Base-by-base conservation (phyloP, 2,113 vertebrate species). In the Zapornia atra region DNA sequence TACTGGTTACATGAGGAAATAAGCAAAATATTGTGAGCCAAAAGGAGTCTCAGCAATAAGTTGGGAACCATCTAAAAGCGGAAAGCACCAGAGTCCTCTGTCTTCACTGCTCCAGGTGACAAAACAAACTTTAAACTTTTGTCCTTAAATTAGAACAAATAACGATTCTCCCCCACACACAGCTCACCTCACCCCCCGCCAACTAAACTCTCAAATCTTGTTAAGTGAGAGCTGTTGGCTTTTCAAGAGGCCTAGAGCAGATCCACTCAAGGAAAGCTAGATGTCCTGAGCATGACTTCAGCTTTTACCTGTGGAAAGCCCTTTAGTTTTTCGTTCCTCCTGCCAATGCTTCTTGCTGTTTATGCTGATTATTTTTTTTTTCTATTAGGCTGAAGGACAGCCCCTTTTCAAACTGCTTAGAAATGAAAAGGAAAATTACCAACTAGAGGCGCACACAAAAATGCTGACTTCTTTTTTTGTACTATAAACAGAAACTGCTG, bases 1-100 rank as follows among this genome's bases (percentile, higher is more conserved):
- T 6, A 0, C 0, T 5, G 57, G 2, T 26, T 12, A 4, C 1
- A 0, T 1, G 20, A 54, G 40, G 6, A 11, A 48, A 19, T 3
- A 14, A 33, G 18, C 10, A 31, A 34, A 63, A 10, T 29, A 2
- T 10, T 8, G 14, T 1, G 10, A 46, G 5, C 6, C 22, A 2
- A 12, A 36, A 40, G 83, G 2, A 21, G 61, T 68, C 26, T 12
- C 6, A 2, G 46, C 22, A 9, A 26, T 53, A n/a, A 36, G 71
- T 8, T 36, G n/a, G 42, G 77, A 34, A 11, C 5, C n/a, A 44
- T 25, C 50, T 53, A 40, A 2, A 51, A 57, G 42, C 2, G 24
- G 20, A 38, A 50, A 54, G 36, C 38, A 3, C n/a, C 15, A 1
- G 46, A 14, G 21, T 19, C 21, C 10, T 3, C 31, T 83, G 21